Evolutionary conservation across 2,797 vertebrate genomes (phyloP).

Genomic region (Cichlasoma orientale): DNA sequence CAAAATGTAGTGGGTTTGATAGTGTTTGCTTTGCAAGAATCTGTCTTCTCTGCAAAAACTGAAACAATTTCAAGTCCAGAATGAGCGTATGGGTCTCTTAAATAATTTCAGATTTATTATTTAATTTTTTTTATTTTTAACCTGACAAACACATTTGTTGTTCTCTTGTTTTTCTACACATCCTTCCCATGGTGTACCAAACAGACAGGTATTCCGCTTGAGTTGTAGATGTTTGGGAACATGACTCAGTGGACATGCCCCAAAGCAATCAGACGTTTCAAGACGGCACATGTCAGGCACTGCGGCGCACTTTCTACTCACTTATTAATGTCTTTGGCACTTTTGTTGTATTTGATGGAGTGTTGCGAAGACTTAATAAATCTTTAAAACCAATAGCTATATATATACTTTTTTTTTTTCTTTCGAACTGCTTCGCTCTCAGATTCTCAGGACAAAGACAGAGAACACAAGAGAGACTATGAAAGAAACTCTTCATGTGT

Average conservation of each 20-base stretch:
- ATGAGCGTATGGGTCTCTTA: neutral
- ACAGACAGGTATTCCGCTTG: constrained; percentile 30
- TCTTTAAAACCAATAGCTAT: neutral
- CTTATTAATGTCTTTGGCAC: neutral
- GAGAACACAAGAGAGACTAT: neutral
- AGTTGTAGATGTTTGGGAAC: constrained; percentile 20
- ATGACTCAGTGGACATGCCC: constrained; percentile 50
- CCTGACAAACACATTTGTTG: neutral
- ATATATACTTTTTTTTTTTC: neutral
- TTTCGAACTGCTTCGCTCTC: neutral
- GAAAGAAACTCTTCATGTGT: neutral
- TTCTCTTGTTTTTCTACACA: constrained; percentile 6
- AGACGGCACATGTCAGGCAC: constrained; percentile 3
- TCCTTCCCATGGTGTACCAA: neutral
- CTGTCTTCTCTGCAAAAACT: neutral
- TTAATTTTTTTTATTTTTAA: neutral
- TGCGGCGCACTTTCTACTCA: neutral
- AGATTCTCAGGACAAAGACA: neutral
- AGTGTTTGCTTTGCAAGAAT: neutral
- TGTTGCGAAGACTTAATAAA: neutral
- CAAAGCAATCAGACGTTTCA: constrained; percentile 28
- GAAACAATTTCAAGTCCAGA: neutral
- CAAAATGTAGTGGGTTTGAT: too few species aligned
- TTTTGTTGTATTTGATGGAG: neutral
- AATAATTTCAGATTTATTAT: neutral